Evolutionary conservation across 2,888 invertebrate species (phyloP), one percentile per base, ranked within the genome.

Genomic region (Cheilosia variabilis): DNA sequence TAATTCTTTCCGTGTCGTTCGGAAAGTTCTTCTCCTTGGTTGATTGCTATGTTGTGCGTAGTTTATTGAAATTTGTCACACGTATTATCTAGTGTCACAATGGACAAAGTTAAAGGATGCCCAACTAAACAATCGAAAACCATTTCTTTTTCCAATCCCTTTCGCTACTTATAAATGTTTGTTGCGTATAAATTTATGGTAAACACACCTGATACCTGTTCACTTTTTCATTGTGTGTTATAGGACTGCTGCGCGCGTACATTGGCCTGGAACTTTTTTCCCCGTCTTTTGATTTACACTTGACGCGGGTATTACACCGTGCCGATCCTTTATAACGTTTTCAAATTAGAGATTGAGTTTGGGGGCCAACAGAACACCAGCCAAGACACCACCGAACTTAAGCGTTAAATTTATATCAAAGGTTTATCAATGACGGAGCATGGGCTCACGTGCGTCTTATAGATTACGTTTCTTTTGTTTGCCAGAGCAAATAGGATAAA

Each of bases 391-490:
- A 57, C 19, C 31, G 69, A 84, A 75, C 57, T 75, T 71, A 24
- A 79, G 73, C 63, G 57, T 68, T 62, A 53, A 79, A 84, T 80
- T 79, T 84, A 84, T 84, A 65, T 62, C 75, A 37, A 65, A 76
- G 75, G 75, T 84, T 84, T 79, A 80, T 84, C 84, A 80, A 58
- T 60, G 80, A 73, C 53, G 37, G 52, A 57, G 58, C 79, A 22
- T 79, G 79, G 50, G 79, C 65, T 80, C 84, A 84, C 84, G 84
- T 80, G 58, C 69, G 75, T 60, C 80, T 73, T 80, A 68, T 80
- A 80, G 68, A 80, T 68, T 75, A 41, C 57, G 57, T 50, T 55
- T 69, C 15, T 50, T 52, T 22, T 15, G n/a, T 52, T 43, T 62
- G 58, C 13, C 3, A n/a, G 15, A 7, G 52, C 50, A 53, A 73